phyloP scores from a whole-genome alignment of 2,113 vertebrate species.

The Carollia perspicillata region DNA sequence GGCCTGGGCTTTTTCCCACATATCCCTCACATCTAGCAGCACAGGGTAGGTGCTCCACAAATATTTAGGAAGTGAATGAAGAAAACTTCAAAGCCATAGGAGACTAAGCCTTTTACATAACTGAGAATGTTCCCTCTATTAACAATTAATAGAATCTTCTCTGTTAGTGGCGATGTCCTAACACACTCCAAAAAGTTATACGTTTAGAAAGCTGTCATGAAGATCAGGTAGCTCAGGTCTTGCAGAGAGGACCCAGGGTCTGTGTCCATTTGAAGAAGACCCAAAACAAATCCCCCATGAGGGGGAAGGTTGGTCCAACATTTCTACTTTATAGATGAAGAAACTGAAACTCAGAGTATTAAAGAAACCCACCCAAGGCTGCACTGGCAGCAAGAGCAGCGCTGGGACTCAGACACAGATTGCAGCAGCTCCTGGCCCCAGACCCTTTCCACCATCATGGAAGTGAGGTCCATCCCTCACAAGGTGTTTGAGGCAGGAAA shows the following conservation, averaged over 20 bases:
- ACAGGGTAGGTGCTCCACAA: background rate
- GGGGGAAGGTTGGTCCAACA: too few species aligned
- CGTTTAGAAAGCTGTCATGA: background rate
- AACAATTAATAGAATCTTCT: background rate
- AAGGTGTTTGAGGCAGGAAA: background rate
- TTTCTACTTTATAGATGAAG: background rate
- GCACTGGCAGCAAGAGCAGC: background rate
- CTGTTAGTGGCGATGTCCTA: background rate
- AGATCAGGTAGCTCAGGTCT: background rate
- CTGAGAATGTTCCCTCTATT: background rate
- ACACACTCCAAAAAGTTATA: background rate
- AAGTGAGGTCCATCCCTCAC: background rate
- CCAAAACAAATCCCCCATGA: background rate
- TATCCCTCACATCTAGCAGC: background rate
- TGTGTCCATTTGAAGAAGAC: background rate
- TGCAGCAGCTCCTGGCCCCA: too few species aligned
- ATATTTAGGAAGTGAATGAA: background rate
- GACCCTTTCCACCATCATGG: rapidly evolving
- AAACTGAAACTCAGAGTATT: background rate
- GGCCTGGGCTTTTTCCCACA: background rate
- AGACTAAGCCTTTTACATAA: background rate
- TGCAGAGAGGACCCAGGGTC: background rate
- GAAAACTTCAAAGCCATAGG: background rate
- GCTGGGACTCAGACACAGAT: background rate
- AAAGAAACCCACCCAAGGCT: background rate